Evolutionary conservation across 2,797 vertebrate genomes (phyloP).

Genomic region (Ctenopoma kingsleyae): DNA sequence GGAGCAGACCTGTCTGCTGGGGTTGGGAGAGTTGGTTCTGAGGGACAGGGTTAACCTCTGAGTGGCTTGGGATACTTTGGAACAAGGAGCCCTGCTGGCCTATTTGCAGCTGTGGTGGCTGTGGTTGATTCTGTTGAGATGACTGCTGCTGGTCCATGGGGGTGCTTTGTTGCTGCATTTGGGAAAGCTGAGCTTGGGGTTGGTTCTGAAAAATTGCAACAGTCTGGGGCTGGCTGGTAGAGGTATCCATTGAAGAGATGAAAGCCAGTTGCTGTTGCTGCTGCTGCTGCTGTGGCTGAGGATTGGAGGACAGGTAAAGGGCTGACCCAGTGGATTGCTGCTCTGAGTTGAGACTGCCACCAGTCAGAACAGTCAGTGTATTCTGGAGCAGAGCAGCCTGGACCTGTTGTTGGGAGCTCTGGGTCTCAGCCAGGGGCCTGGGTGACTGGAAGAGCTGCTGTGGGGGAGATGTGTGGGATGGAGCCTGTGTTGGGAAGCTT

Average conservation of each 20-base stretch:
- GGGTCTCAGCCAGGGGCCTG: constrained; percentile 89
- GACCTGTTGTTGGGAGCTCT: constrained; percentile 91
- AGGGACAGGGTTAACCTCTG: constrained; percentile 70
- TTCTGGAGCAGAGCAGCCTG: constrained; percentile 93
- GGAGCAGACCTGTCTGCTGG: constrained; percentile 89
- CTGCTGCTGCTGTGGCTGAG: constrained; percentile 87
- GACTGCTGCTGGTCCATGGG: constrained; percentile 88
- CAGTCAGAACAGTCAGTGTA: constrained; percentile 88
- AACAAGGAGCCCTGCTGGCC: constrained; percentile 82
- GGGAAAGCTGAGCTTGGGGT: constrained; percentile 88
- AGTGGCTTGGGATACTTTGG: constrained; percentile 78
- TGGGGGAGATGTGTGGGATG: constrained; percentile 90
- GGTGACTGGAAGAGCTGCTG: constrained; percentile 95
- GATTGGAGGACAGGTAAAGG: constrained; percentile 90
- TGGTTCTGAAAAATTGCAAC: constrained; percentile 88
- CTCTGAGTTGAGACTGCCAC: constrained; percentile 88
- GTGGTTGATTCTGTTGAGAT: constrained; percentile 76
- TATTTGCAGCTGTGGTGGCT: constrained; percentile 73
- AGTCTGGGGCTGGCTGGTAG: constrained; percentile 86
- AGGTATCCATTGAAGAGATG: constrained; percentile 92
- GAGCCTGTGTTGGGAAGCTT: constrained; percentile 91
- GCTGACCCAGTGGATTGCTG: constrained; percentile 86
- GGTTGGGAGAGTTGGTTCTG: constrained; percentile 80
- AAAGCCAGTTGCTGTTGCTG: constrained; percentile 85
- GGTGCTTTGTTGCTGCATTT: constrained; percentile 88